A percentile compares a stretch with the other conserved stretches of the same genome.
Conservation (phyloP, 2,888 invertebrate species). For the Macrophya annulata region DNA sequence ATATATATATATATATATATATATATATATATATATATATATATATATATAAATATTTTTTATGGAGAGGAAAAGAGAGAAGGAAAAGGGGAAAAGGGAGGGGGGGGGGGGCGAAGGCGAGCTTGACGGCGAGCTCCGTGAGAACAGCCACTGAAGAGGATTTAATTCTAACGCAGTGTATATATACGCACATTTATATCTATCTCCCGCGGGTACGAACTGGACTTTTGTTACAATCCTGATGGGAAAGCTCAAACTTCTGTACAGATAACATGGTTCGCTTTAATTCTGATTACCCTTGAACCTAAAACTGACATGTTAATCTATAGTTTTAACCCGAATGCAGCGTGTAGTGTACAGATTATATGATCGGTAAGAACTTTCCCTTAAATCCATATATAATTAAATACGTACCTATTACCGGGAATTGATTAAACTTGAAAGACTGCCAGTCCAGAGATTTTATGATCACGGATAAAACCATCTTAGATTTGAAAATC, state of each 20-base stretch:
- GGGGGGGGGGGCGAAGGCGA: background rate
- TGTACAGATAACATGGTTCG: background rate
- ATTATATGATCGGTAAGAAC: background rate
- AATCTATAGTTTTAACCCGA: background rate
- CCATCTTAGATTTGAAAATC: conserved; percentile 13
- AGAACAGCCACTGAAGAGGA: conserved; percentile 49
- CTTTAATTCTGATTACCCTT: conserved; percentile 39
- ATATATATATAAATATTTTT: background rate
- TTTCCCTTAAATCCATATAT: background rate
- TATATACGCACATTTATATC: conserved; percentile 38
- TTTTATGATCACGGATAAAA: conserved; percentile 17
- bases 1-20: background rate
- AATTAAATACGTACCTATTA: background rate
- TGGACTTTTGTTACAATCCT: conserved; percentile 31
- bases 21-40: background rate
- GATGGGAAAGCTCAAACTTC: conserved; percentile 9
- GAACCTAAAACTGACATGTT: conserved; percentile 30
- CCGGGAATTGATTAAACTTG: conserved; percentile 29
- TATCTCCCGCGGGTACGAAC: background rate
- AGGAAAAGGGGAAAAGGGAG: background rate
- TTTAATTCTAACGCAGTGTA: conserved; percentile 52
- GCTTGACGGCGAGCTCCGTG: conserved; percentile 51
- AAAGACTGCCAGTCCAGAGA: background rate
- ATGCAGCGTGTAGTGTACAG: background rate
- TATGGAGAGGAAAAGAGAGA: background rate